A percentile compares a stretch with the other conserved stretches of the same genome.
Evolutionary conservation across 2,113 vertebrate species (phyloP).

Genomic region (Sylvietta virens): DNA sequence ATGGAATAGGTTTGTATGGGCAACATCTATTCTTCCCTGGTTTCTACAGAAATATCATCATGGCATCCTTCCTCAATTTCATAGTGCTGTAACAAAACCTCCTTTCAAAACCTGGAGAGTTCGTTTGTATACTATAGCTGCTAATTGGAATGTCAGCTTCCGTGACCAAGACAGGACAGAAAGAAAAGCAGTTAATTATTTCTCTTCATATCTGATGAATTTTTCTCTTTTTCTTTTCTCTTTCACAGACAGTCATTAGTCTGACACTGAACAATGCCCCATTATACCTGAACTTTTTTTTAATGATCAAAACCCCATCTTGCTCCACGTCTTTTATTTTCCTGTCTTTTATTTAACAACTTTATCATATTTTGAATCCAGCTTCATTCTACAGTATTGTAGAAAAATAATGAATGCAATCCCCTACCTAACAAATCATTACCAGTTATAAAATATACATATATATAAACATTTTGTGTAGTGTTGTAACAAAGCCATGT

Average conservation of each 20-base stretch:
- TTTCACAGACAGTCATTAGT: constrained; percentile 75
- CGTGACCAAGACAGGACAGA: constrained; percentile 51
- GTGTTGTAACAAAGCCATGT: neutral
- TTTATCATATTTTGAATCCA: constrained; percentile 70
- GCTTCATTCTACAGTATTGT: constrained; percentile 38
- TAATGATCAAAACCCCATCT: constrained; percentile 71
- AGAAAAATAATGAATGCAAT: constrained; percentile 56
- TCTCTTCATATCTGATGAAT: constrained; percentile 75
- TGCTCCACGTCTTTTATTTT: constrained; percentile 61
- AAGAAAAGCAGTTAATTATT: constrained; percentile 77
- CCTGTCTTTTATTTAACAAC: constrained; percentile 67
- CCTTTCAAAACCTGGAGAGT: constrained; percentile 55
- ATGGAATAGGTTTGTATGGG: constrained; percentile 42
- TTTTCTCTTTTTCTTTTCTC: constrained; percentile 62
- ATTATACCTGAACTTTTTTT: constrained; percentile 75
- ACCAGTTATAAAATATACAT: neutral
- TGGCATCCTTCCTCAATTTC: constrained; percentile 65
- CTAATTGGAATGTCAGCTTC: constrained; percentile 77
- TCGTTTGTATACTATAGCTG: constrained; percentile 22
- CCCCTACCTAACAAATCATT: constrained; percentile 33
- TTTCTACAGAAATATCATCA: constrained; percentile 61
- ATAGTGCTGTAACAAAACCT: constrained; percentile 61
- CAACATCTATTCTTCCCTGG: constrained; percentile 52
- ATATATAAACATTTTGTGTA: neutral
- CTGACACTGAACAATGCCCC: constrained; percentile 69